Evolutionary conservation across 2,888 invertebrate genomes (phyloP).

Genomic region (Azorinus chamasolen): DNA sequence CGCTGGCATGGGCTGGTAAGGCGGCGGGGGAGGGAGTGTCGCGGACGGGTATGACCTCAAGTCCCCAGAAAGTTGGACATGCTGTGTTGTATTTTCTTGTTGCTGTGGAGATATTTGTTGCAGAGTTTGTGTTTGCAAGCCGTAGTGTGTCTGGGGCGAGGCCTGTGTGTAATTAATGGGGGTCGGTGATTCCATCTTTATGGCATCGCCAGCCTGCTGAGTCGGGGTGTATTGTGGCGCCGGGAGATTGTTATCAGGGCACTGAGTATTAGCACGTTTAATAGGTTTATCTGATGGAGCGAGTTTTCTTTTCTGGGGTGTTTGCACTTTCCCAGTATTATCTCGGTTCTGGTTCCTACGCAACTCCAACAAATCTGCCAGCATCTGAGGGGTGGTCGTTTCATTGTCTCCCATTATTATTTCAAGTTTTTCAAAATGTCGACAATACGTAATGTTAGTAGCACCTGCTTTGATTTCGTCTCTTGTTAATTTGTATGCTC

Average conservation of each 20-base stretch:
- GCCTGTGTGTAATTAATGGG: background rate
- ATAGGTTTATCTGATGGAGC: background rate
- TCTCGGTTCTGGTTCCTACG: slow-evolving; percentile 5
- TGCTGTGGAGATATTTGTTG: background rate
- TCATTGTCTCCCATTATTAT: slow-evolving; percentile 54
- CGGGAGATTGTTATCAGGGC: background rate
- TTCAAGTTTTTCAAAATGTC: slow-evolving; percentile 56
- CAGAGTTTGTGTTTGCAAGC: background rate
- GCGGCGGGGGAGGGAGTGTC: slow-evolving; percentile 6
- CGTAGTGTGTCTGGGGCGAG: background rate
- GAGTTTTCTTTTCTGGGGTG: slow-evolving; percentile 15
- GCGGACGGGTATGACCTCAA: background rate
- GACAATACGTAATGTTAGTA: slow-evolving; percentile 53
- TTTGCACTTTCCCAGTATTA: background rate
- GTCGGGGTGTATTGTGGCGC: too few relatives aligned
- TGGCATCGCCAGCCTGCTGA: too few relatives aligned
- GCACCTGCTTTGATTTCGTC: slow-evolving; percentile 47
- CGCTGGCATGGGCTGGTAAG: background rate
- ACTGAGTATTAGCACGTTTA: slow-evolving; percentile 8
- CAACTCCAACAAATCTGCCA: slow-evolving; percentile 35
- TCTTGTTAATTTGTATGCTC: slow-evolving; percentile 60
- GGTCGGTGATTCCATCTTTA: too few relatives aligned
- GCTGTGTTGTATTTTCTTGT: background rate
- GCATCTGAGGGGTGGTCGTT: slow-evolving; percentile 34
- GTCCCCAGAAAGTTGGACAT: background rate